Percentiles rank a stretch among this genome's conserved stretches.
Evolutionary conservation across 2,888 invertebrate genomes (phyloP).

Genomic region (Strigamia crassipes): DNA sequence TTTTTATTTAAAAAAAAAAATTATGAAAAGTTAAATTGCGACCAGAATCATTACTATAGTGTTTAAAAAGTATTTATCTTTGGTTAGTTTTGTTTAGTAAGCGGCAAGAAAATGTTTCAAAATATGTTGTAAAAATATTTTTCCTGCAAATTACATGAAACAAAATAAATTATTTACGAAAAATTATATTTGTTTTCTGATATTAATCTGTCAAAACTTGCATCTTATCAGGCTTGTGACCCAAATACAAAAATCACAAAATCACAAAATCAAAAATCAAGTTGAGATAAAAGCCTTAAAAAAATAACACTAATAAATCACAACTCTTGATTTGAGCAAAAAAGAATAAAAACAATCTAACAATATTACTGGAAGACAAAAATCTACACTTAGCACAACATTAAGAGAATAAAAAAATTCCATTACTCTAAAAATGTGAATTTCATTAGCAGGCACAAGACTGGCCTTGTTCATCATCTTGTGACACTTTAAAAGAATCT

Average conservation of each 20-base stretch:
- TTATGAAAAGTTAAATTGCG: neutral
- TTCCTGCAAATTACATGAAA: too few relatives aligned
- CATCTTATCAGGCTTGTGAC: neutral
- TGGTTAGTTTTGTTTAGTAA: neutral
- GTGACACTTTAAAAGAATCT: slow-evolving; percentile 52
- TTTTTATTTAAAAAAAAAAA: neutral
- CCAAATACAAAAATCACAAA: too few relatives aligned
- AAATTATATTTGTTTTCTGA: neutral
- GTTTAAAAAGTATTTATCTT: neutral
- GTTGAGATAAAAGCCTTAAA: neutral
- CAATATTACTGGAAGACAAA: neutral
- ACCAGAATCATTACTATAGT: neutral
- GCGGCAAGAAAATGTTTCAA: neutral
- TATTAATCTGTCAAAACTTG: neutral
- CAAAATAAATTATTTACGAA: neutral
- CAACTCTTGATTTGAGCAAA: slow-evolving; percentile 14
- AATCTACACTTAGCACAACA: neutral
- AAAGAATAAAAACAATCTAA: neutral
- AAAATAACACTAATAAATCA: neutral
- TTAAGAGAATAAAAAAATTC: neutral
- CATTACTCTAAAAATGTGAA: neutral
- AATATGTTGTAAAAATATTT: neutral
- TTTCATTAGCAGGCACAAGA: slow-evolving; percentile 48
- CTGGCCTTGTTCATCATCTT: slow-evolving; percentile 48
- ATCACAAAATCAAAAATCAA: neutral